Evolutionary conservation across 2,797 vertebrate genomes (phyloP).

Genomic region (Acanthornis magna): DNA sequence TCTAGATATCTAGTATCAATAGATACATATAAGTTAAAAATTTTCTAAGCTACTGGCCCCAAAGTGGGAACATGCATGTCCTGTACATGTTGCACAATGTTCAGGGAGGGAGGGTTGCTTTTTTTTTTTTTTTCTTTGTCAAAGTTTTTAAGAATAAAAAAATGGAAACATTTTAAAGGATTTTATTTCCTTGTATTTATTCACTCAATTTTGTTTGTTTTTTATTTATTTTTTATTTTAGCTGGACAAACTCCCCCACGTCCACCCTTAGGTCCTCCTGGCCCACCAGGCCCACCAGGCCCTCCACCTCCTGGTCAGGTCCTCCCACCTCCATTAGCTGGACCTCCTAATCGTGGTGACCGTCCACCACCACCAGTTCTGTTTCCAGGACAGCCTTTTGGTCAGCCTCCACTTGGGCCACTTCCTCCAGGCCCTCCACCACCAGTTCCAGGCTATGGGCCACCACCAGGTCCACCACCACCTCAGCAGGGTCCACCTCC

Average conservation of each 20-base stretch:
- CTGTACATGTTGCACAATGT: not conserved
- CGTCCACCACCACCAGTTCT: conserved; percentile 93
- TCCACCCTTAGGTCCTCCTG: conserved; percentile 93
- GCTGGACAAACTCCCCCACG: conserved; percentile 88
- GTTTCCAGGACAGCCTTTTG: conserved; percentile 95
- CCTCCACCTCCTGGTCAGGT: conserved; percentile 94
- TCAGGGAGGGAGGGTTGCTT: not conserved
- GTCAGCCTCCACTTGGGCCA: conserved; percentile 89
- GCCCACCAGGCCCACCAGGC: conserved; percentile 89
- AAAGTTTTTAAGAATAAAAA: not conserved
- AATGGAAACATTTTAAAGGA: not conserved
- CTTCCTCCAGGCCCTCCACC: conserved; percentile 92
- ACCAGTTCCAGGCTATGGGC: conserved; percentile 89
- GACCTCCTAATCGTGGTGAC: conserved; percentile 94
- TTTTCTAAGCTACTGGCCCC: not conserved
- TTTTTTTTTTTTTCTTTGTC: not conserved
- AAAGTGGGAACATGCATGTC: not conserved
- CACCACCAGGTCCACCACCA: conserved; percentile 85
- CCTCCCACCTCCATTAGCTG: conserved; percentile 89
- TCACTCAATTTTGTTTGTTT: not conserved
- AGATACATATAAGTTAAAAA: not conserved
- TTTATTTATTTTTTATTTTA: conserved; percentile 17
- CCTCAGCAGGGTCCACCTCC: conserved; percentile 86
- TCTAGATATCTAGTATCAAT: not conserved
- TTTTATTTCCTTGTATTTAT: not conserved